Percentiles rank a stretch among this genome's conserved stretches.
Evolutionary conservation across 2,888 invertebrate species (phyloP).

Genomic region (Ennomos fuscantarius): DNA sequence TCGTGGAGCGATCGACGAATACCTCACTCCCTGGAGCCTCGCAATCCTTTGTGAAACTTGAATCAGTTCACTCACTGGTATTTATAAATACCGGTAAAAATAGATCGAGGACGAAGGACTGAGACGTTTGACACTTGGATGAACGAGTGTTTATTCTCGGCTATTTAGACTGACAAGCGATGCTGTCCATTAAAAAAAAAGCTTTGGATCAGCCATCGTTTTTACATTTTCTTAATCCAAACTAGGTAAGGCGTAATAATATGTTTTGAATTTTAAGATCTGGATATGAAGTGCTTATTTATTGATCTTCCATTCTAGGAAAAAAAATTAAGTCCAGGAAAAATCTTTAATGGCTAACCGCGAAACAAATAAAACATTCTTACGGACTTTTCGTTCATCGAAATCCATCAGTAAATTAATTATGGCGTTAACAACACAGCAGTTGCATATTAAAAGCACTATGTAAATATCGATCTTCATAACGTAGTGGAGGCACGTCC

Average conservation of each 20-base stretch:
- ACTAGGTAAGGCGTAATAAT: too few species aligned
- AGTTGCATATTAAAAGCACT: slow-evolving; percentile 78
- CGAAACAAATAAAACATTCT: slow-evolving; percentile 12
- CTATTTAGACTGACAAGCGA: slow-evolving; percentile 26
- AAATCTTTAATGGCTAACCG: slow-evolving; percentile 16
- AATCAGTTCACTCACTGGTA: slow-evolving; percentile 50
- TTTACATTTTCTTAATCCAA: neutral
- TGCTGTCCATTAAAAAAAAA: slow-evolving; percentile 9
- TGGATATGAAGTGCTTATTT: neutral
- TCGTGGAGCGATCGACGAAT: slow-evolving; percentile 42
- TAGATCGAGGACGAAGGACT: slow-evolving; percentile 37
- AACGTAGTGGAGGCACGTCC: slow-evolving; percentile 73
- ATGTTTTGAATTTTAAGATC: too few species aligned
- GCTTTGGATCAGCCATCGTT: neutral
- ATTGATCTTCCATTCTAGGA: neutral
- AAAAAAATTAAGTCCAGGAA: neutral
- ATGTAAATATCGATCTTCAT: slow-evolving; percentile 83
- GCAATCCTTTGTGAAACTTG: slow-evolving; percentile 47
- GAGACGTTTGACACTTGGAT: slow-evolving; percentile 35
- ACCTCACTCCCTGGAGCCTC: slow-evolving; percentile 27
- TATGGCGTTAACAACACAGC: slow-evolving; percentile 51
- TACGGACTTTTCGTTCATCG: slow-evolving; percentile 34
- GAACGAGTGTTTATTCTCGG: slow-evolving; percentile 32
- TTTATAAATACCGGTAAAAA: slow-evolving; percentile 52
- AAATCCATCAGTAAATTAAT: slow-evolving; percentile 42